Conservation (phyloP, 2,888 invertebrate species). For the Phortica okadai region DNA sequence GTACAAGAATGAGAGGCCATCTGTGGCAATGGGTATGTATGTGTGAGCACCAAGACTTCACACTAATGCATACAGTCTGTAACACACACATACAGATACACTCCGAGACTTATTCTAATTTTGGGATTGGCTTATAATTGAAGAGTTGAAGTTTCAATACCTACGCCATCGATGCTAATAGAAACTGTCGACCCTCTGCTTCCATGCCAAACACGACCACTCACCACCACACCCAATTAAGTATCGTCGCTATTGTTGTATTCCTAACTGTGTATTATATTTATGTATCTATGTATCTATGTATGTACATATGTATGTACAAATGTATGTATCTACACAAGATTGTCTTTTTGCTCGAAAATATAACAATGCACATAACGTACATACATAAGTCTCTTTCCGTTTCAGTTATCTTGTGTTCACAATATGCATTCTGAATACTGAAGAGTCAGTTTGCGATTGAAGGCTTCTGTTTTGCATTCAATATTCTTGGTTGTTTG, state of each 20-base stretch:
- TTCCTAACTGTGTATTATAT: background rate
- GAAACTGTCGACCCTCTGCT: conserved; percentile 45
- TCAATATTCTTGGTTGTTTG: too few relatives aligned
- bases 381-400: background rate
- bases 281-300: conserved; percentile 35
- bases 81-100: conserved; percentile 51
- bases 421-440: too few relatives aligned
- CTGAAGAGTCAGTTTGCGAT: too few relatives aligned
- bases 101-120: conserved; percentile 72
- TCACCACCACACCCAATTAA: conserved; percentile 14
- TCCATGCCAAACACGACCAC: conserved; percentile 38
- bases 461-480: too few relatives aligned
- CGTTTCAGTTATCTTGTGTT: too few relatives aligned
- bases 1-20: background rate
- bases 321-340: background rate
- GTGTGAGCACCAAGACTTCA: conserved; percentile 56
- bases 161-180: conserved; percentile 12
- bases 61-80: conserved; percentile 40
- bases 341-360: conserved; percentile 13
- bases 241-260: conserved; percentile 36
- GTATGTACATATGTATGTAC: conserved; percentile 12
- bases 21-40: conserved; percentile 3
- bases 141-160: conserved; percentile 61
- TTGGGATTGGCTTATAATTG: conserved; percentile 75
- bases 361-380: background rate